Evolutionary conservation across 2,113 vertebrate genomes (phyloP).

Genomic region (Sorex fumeus): DNA sequence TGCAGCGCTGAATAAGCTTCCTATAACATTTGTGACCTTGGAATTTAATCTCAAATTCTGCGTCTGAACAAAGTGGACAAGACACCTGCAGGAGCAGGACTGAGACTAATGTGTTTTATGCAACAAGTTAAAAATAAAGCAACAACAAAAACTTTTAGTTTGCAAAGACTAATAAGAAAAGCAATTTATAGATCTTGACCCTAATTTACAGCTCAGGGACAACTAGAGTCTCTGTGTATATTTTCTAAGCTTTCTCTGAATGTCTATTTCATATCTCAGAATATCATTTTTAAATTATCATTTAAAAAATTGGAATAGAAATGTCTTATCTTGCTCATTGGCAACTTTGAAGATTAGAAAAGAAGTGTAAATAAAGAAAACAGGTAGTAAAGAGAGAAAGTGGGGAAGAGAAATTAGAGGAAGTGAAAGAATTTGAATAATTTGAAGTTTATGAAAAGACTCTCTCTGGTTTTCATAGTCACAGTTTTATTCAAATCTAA

Average conservation of each 20-base stretch:
- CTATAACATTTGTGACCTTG: conserved; percentile 61
- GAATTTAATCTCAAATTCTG: conserved; percentile 54
- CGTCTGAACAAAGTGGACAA: conserved; percentile 44
- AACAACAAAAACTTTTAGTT: neutral
- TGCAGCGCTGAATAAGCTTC: conserved; percentile 14
- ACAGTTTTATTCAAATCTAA: conserved; percentile 61
- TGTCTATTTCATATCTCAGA: neutral
- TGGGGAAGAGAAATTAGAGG: neutral
- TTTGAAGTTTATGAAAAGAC: conserved; percentile 9
- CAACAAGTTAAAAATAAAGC: neutral
- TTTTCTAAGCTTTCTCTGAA: conserved; percentile 45
- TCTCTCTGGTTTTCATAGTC: conserved; percentile 33
- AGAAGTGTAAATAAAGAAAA: neutral
- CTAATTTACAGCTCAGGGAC: neutral
- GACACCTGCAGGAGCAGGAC: neutral
- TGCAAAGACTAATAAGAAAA: conserved; percentile 29
- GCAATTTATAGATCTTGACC: neutral
- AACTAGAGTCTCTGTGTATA: neutral
- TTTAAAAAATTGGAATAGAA: conserved; percentile 39
- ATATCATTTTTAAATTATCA: neutral
- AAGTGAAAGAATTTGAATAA: conserved; percentile 58
- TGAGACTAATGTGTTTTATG: conserved; percentile 6
- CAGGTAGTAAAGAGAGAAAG: neutral
- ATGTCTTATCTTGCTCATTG: neutral
- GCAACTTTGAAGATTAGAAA: conserved; percentile 20